phyloP scores from a whole-genome alignment of 2,888 invertebrate species.

The Epistrophe grossulariae region DNA sequence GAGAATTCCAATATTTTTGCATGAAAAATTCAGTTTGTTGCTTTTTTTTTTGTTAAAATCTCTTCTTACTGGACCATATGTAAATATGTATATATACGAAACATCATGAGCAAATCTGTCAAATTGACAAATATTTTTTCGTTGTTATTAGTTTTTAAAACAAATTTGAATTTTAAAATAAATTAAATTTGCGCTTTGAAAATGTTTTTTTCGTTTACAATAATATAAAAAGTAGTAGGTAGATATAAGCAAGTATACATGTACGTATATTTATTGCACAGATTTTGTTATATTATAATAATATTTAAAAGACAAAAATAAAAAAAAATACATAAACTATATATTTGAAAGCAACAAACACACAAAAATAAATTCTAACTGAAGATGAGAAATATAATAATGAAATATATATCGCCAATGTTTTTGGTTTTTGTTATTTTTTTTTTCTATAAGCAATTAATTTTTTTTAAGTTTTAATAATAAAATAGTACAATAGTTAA shows the following conservation, averaged over 20 bases:
- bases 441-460: neutral
- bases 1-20: neutral
- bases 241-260: constrained; percentile 43
- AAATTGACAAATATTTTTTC: neutral
- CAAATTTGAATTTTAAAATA: neutral
- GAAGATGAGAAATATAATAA: constrained; percentile 46
- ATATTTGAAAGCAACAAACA: constrained; percentile 43
- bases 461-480: constrained; percentile 9
- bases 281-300: constrained; percentile 35
- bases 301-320: constrained; percentile 1
- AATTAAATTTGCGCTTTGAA: neutral
- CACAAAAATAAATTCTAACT: constrained; percentile 15
- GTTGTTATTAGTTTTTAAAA: constrained; percentile 4
- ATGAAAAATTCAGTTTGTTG: neutral
- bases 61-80: neutral
- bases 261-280: constrained; percentile 69
- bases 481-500: constrained; percentile 53
- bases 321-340: constrained; percentile 38
- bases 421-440: no score
- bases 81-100: neutral
- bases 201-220: neutral
- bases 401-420: constrained; percentile 59
- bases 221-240: neutral
- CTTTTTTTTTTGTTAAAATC: neutral
- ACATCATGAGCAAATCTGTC: neutral